These are phyloP conservation scores for Sceloporus tristichus DNA, from an alignment of 2,113 vertebrate genomes.

Conservation along the genomic window DNA sequence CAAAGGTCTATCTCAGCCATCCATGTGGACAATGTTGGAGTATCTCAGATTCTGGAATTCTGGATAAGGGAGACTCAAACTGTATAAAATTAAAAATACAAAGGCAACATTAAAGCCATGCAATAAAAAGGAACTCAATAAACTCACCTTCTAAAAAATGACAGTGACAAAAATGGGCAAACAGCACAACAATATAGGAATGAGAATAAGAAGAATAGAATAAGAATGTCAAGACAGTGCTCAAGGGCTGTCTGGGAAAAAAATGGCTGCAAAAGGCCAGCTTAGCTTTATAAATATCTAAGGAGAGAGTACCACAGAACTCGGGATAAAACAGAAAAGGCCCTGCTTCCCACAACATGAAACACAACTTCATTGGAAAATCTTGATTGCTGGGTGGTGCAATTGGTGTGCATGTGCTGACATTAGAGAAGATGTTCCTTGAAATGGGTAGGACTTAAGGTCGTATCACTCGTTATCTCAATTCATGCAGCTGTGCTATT, in stretches of 20 bases:
- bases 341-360: not conserved
- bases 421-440: not conserved
- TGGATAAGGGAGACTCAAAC: no score
- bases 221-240: not conserved
- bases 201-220: not conserved
- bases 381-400: not conserved
- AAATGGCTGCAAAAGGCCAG: not conserved
- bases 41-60: no score
- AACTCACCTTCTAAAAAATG: not conserved
- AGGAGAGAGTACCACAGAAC: not conserved
- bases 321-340: not conserved
- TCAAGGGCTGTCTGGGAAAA: not conserved
- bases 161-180: not conserved
- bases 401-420: not conserved
- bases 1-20: no score
- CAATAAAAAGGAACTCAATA: not conserved
- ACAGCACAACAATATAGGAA: not conserved
- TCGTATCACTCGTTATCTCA: no score
- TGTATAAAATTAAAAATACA: no score
- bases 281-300: not conserved
- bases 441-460: not conserved
- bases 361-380: not conserved
- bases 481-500: not conserved
- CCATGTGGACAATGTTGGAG: no score
- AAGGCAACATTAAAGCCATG: not conserved